A percentile compares a stretch with the other conserved stretches of the same genome.
Conservation (phyloP, 1,140 invertebrate genomes). For the Lepidostoma basale region DNA sequence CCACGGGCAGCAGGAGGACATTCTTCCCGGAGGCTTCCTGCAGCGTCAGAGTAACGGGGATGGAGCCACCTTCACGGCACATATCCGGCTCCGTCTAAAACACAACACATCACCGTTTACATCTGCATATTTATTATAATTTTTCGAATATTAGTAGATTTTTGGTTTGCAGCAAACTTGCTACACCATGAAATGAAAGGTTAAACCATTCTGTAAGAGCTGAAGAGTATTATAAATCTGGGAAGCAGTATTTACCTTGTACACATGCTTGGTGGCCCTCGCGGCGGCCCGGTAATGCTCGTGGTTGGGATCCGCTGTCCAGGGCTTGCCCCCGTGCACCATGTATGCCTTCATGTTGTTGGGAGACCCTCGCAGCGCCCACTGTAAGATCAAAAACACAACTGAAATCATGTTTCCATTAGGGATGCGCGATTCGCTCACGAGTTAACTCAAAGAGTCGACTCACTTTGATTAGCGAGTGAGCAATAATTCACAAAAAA, state of each 20-base stretch:
- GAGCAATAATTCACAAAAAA: too few species aligned
- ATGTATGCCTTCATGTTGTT: slow-evolving; percentile 85
- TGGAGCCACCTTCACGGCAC: slow-evolving; percentile 94
- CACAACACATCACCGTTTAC: neutral
- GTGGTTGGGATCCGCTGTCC: slow-evolving; percentile 92
- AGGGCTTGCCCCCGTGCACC: slow-evolving; percentile 82
- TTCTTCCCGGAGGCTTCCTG: slow-evolving; percentile 91
- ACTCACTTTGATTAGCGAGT: too few species aligned
- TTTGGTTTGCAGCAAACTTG: too few species aligned
- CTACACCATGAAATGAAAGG: too few species aligned
- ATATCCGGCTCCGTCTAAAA: slow-evolving; percentile 81
- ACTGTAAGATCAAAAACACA: slow-evolving; percentile 49
- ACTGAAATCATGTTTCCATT: too few species aligned
- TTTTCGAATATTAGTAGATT: too few species aligned
- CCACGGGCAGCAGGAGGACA: slow-evolving; percentile 90
- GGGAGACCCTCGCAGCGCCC: slow-evolving; percentile 76
- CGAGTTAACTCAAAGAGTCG: too few species aligned
- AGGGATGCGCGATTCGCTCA: too few species aligned
- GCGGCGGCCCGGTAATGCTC: slow-evolving; percentile 89
- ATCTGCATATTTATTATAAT: too few species aligned
- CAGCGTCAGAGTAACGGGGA: slow-evolving; percentile 91
- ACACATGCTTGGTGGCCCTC: slow-evolving; percentile 87
- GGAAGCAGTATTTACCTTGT: too few species aligned
- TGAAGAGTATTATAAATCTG: too few species aligned
- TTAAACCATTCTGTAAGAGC: too few species aligned